Evolutionary conservation across 1,140 invertebrate genomes (phyloP), one percentile per base, ranked within the genome.

Genomic region (Eurosta solidaginis): DNA sequence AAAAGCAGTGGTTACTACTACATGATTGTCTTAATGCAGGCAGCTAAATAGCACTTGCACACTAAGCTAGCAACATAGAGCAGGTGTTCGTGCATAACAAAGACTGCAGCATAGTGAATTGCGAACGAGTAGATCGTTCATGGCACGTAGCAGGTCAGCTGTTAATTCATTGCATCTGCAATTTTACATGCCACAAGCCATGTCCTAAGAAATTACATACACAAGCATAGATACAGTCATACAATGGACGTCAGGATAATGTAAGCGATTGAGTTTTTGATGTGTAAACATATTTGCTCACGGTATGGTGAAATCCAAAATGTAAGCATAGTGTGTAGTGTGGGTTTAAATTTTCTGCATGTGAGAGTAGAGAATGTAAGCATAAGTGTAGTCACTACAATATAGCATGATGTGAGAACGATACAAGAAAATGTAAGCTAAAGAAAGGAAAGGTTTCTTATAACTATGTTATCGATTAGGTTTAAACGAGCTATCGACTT

Each of bases 1-100:
- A 68, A 68, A n/a, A 29, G 12, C 4, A 36, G 59, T 25, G 59
- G 25, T 9, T 33, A 17, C 1, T 17, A 17, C 12, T 47, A 68
- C 17, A n/a, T 9, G 33, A 6, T 36, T 22, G 33, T 17, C 27
- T 68, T 68, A n/a, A 68, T 22, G 59, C 59, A n/a, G 59, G 40
- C 36, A 42, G 59, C 33, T 68, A 68, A 68, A n/a, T n/a, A n/a
- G 59, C 59, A 68, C 59, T 40, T 68, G n/a, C n/a, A n/a, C n/a
- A n/a, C n/a, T n/a, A 68, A 54, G n/a, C 33, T 40, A 17, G 59
- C 59, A 33, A n/a, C 29, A 12, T 63, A 12, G 12, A 33, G 59
- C 59, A 68, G 59, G 59, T 68, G 33, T 68, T 68, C 59, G 59
- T 68, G 59, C 59, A 68, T 68, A 40, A 20, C 59, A 68, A 68